These are phyloP conservation scores for Chrysaora quinquecirrha DNA, from an alignment of 30 jellyfish, hydroid and myxozoan species.

Conservation along the genomic window DNA sequence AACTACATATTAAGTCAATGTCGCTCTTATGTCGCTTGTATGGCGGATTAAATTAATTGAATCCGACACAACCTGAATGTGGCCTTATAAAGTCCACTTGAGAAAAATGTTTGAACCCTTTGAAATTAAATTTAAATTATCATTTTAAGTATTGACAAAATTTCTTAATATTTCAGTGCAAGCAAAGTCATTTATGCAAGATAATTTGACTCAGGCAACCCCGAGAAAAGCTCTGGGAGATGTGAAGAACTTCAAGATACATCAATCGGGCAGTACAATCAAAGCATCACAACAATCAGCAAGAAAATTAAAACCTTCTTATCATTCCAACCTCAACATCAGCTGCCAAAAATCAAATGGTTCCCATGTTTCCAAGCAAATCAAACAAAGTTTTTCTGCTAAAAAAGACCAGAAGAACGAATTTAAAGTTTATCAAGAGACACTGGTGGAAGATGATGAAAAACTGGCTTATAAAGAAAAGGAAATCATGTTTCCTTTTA, in stretches of 20 bases:
- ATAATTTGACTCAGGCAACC: constrained; percentile 52
- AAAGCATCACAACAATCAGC: constrained; percentile 30
- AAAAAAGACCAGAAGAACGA: not conserved
- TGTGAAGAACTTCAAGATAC: constrained; percentile 52
- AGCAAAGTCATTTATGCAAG: constrained; percentile 44
- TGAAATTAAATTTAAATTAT: no score
- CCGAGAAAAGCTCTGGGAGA: constrained; percentile 71
- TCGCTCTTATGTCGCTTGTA: no score
- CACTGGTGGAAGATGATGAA: not conserved
- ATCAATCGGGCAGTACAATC: constrained; percentile 6
- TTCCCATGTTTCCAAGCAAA: not conserved
- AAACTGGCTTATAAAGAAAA: not conserved
- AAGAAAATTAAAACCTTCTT: not conserved
- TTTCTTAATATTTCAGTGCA: constrained; percentile 12
- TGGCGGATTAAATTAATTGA: no score
- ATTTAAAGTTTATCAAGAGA: not conserved
- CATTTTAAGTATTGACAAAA: no score
- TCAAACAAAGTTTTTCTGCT: not conserved
- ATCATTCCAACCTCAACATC: not conserved
- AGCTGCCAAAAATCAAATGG: not conserved
- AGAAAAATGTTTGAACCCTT: no score
- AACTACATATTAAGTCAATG: no score
- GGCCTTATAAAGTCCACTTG: no score
- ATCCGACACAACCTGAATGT: no score
- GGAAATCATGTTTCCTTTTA: not conserved